Evolutionary conservation across 2,888 invertebrate species (phyloP), one percentile per base, ranked within the genome.

Genomic region (Adelognathus sp.): DNA sequence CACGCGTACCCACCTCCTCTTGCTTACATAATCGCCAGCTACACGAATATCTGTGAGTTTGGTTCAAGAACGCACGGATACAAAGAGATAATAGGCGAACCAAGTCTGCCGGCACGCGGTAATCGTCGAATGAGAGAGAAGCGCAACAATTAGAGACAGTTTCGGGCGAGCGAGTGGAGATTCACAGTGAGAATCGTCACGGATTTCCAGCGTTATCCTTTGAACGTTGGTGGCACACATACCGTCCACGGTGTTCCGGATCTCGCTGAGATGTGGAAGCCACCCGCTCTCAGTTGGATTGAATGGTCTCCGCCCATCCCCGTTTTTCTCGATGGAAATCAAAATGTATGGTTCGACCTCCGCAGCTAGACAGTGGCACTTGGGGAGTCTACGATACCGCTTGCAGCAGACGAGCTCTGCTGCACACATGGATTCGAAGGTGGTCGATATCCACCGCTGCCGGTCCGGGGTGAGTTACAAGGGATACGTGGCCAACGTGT

Each of bases 301-400:
- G 85, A 86, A 86, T 85, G 81, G 82, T 87, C 81, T 61, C 56
- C 80, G 71, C 81, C 77, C 77, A 18, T 2, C 36, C 52, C 36
- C 18, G 58, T 52, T 18, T 36, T 29, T 41, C 39, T 77, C 81
- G 81, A 83, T 87, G 81, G 81, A 83, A 86, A 87, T 86, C 83
- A 80, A 83, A 86, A 86, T 86, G 86, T 85, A 86, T 82, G 76
- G 77, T 74, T 73, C 69, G 75, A 77, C 71, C 63, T 54, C 60
- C 76, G 39, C 29, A 46, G n/a, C n/a, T n/a, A n/a, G 76, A 50
- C 58, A 36, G 39, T 60, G 44, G 39, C 63, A 74, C 66, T 61
- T 44, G 9, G 4, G 16, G 52, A 14, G 52, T 29, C 44, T 31
- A 69, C 36, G 36, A 52, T 2, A 18, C 29, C 7, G 29, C 29